phyloP scores from a whole-genome alignment of 30 jellyfish, hydroid and myxozoan species.

The Aurelia coerulea region DNA sequence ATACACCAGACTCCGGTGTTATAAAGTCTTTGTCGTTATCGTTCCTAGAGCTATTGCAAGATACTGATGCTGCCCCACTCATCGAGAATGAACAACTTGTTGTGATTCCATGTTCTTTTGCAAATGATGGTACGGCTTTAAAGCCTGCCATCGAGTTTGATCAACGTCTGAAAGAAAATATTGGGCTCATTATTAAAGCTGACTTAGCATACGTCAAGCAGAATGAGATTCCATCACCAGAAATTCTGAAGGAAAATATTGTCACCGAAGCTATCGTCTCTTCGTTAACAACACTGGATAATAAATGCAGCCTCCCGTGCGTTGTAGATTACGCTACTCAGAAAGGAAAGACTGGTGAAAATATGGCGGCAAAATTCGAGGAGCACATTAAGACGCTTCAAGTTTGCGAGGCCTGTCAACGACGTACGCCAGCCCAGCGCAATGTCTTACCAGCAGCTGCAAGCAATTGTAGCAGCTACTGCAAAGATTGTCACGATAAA shows the following conservation, averaged over 20 bases:
- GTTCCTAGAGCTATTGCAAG: constrained; percentile 6
- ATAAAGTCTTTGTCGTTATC: not conserved
- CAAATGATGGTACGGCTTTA: constrained; percentile 55
- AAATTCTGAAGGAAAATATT: constrained; percentile 4
- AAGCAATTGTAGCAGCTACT: not conserved
- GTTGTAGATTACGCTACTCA: constrained; percentile 22
- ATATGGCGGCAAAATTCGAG: not conserved
- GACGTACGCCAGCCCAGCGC: not conserved
- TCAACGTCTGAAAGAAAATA: constrained; percentile 6
- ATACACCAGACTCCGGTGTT: constrained; percentile 36
- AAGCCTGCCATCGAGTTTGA: constrained; percentile 57
- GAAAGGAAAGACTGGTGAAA: constrained; percentile 36
- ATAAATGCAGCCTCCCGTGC: constrained; percentile 12
- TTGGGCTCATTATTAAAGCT: constrained; percentile 6
- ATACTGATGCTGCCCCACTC: constrained; percentile 2
- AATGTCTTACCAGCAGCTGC: not conserved
- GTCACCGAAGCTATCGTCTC: constrained; percentile 36
- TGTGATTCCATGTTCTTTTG: constrained; percentile 26
- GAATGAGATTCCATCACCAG: constrained; percentile 1
- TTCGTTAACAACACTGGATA: constrained; percentile 35
- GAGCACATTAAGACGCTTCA: constrained; percentile 14
- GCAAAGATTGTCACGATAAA: constrained; percentile 3
- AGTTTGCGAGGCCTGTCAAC: not conserved
- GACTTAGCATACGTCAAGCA: constrained; percentile 15
- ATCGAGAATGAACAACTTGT: not conserved